These are phyloP conservation scores for Bursaphelenchus okinawaensis DNA, from an alignment of 2,888 invertebrate species.

Conservation along the genomic window DNA sequence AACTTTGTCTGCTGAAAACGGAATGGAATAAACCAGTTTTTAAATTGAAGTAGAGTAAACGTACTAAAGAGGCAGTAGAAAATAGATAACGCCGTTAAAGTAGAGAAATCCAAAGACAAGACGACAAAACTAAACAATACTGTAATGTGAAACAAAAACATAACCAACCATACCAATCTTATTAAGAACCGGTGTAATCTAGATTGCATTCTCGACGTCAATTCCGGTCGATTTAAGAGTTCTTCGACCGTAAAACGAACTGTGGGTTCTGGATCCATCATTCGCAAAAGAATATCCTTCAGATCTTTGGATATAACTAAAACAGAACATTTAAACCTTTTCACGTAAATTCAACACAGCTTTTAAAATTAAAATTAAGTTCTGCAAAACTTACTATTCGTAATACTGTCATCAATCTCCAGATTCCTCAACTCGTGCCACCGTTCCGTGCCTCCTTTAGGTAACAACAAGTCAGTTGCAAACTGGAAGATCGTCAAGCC, in stretches of 20 bases:
- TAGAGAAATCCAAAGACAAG: too few relatives aligned
- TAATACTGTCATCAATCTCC: neutral
- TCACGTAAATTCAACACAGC: neutral
- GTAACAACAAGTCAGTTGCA: slow-evolving; percentile 69
- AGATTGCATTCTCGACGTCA: neutral
- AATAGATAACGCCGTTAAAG: too few relatives aligned
- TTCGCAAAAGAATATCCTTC: neutral
- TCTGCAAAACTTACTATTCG: neutral
- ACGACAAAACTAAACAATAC: too few relatives aligned
- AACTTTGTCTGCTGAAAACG: neutral
- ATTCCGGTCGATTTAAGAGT: neutral
- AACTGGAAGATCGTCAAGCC: slow-evolving; percentile 72
- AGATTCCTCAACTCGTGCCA: neutral
- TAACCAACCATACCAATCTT: neutral
- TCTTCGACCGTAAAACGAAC: neutral
- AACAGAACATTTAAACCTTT: too few relatives aligned
- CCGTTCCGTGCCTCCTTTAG: slow-evolving; percentile 63
- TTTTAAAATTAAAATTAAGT: too few relatives aligned
- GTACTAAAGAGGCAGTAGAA: too few relatives aligned
- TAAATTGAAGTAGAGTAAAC: too few relatives aligned
- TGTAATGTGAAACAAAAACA: too few relatives aligned
- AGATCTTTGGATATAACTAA: neutral
- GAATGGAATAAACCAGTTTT: too few relatives aligned
- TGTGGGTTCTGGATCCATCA: neutral
- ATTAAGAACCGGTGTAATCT: neutral